These are phyloP conservation scores for Setophaga kirtlandii DNA, from an alignment of 2,113 vertebrate species.

Conservation along the genomic window DNA sequence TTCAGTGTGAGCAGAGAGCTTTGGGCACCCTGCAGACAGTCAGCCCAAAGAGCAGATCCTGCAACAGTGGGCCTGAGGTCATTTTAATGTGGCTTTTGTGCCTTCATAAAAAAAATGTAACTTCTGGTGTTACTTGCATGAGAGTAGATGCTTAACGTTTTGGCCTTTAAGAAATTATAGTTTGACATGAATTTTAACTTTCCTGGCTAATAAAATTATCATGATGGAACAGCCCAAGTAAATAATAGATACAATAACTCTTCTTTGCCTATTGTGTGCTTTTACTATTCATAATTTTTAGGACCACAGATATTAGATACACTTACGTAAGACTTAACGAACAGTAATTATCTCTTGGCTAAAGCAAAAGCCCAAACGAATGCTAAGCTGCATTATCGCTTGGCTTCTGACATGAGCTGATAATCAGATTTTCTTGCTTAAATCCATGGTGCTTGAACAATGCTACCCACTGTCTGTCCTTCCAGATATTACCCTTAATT, in stretches of 20 bases:
- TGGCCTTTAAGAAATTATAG: conserved; percentile 77
- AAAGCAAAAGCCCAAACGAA: conserved; percentile 91
- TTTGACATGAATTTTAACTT: conserved; percentile 78
- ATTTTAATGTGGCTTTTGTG: conserved; percentile 30
- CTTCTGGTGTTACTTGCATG: conserved; percentile 59
- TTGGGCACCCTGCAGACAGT: not conserved
- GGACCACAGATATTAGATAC: conserved; percentile 81
- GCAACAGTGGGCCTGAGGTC: not conserved
- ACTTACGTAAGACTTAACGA: conserved; percentile 86
- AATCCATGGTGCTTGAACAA: conserved; percentile 92
- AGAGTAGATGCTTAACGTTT: conserved; percentile 75
- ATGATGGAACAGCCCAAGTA: conserved; percentile 72
- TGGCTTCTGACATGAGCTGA: conserved; percentile 99
- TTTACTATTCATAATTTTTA: conserved; percentile 83
- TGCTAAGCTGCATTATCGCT: conserved; percentile 96
- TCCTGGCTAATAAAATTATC: conserved; percentile 79
- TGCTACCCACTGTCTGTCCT: conserved; percentile 91
- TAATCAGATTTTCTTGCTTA: conserved; percentile 99
- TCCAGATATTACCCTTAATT: conserved; percentile 96
- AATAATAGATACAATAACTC: conserved; percentile 83
- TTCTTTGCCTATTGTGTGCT: conserved; percentile 80
- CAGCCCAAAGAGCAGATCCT: not conserved
- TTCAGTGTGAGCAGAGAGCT: not conserved
- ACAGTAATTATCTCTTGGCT: conserved; percentile 92
- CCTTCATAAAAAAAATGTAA: conserved; percentile 13